Conservation (phyloP, 2,113 vertebrate species). For the Oenanthe melanoleuca region DNA sequence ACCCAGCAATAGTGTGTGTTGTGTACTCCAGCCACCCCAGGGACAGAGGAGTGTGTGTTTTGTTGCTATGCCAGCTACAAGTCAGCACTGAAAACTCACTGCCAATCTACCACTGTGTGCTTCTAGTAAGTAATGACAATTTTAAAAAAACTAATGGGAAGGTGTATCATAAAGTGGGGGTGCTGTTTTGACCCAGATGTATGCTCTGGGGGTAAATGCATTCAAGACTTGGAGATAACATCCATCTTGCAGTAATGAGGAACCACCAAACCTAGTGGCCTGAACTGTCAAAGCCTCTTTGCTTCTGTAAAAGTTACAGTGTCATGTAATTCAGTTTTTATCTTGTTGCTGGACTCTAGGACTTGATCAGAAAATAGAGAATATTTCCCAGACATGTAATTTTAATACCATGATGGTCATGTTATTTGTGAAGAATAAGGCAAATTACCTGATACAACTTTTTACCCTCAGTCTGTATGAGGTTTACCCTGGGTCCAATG, state of each 20-base stretch:
- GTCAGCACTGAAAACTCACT: not conserved
- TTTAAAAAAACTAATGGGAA: not conserved
- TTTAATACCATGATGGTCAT: not conserved
- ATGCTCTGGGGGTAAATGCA: not conserved
- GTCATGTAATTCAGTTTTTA: not conserved
- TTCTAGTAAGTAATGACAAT: not conserved
- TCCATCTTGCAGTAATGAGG: not conserved
- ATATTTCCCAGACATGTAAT: accelerated
- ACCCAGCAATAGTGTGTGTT: not conserved
- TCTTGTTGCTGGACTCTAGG: not conserved
- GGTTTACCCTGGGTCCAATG: not conserved
- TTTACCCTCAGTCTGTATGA: not conserved
- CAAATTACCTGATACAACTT: not conserved
- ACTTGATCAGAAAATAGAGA: not conserved
- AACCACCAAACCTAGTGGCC: not conserved
- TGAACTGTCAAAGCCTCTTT: not conserved
- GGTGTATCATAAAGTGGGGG: not conserved
- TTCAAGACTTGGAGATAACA: not conserved
- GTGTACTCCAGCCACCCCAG: not conserved
- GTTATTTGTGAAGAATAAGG: not conserved
- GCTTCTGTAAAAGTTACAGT: not conserved
- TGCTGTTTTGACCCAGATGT: not conserved
- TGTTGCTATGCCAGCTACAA: not conserved
- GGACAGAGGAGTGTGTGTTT: not conserved
- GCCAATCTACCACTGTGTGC: not conserved